Percentiles rank a stretch among this genome's conserved stretches.
Evolutionary conservation across 2,888 invertebrate genomes (phyloP).

Genomic region (Timema cristinae): DNA sequence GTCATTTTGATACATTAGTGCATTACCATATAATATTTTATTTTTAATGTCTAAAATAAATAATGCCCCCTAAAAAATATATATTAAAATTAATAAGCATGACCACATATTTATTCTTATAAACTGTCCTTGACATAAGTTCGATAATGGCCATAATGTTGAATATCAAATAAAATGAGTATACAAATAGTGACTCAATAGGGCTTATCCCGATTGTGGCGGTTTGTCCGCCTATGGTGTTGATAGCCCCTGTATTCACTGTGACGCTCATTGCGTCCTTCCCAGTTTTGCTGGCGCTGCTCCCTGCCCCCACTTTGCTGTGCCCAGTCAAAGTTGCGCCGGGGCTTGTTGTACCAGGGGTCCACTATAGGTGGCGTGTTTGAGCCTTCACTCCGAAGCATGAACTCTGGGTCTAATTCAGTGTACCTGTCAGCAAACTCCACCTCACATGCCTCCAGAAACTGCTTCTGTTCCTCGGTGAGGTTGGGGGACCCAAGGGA

Average conservation of each 20-base stretch:
- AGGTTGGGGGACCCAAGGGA: slow-evolving; percentile 26
- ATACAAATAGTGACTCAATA: not conserved
- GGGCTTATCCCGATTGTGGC: slow-evolving; percentile 1
- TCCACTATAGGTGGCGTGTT: slow-evolving; percentile 46
- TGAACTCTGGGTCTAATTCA: slow-evolving; percentile 44
- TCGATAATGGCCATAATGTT: too few species aligned
- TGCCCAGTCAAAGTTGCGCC: slow-evolving; percentile 30
- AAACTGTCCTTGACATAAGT: too few species aligned
- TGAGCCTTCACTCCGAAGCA: slow-evolving; percentile 41
- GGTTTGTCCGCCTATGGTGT: slow-evolving; percentile 15
- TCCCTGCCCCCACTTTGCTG: slow-evolving; percentile 5
- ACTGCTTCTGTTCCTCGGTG: slow-evolving; percentile 43
- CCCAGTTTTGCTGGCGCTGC: slow-evolving; percentile 16
- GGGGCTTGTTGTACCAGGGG: slow-evolving; percentile 41
- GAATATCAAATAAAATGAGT: too few species aligned
- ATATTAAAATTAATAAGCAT: too few species aligned
- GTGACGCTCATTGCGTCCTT: slow-evolving; percentile 13
- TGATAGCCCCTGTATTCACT: slow-evolving; percentile 22
- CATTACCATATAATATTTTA: too few species aligned
- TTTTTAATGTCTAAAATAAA: too few species aligned
- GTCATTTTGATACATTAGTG: too few species aligned
- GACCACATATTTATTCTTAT: too few species aligned
- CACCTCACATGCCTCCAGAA: slow-evolving; percentile 44
- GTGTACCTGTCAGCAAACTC: slow-evolving; percentile 47
- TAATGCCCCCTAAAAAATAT: too few species aligned